Percentiles rank a stretch among this genome's conserved stretches.
These are phyloP conservation scores for Spheniscus humboldti DNA, from an alignment of 2,797 vertebrate species.

Conservation along the genomic window DNA sequence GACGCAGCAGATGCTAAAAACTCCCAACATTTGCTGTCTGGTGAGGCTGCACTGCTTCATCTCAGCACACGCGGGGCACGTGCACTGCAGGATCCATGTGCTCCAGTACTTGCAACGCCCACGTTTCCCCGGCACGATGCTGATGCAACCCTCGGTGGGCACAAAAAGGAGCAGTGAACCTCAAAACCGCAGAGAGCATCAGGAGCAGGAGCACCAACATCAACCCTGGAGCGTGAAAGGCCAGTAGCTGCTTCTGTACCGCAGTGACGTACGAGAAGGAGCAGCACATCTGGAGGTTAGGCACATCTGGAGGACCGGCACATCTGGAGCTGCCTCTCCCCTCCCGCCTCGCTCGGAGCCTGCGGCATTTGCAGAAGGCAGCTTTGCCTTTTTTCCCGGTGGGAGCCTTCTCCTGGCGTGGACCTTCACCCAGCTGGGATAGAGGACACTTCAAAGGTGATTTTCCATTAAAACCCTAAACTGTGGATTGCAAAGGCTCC, in stretches of 20 bases:
- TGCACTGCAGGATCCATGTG: not conserved
- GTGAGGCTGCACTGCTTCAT: not conserved
- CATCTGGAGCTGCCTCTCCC: not conserved
- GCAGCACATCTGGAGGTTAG: not conserved
- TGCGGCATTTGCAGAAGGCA: rapidly evolving
- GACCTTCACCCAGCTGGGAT: not conserved
- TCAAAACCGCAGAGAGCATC: not conserved
- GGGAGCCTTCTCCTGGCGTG: not conserved
- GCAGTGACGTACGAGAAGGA: not conserved
- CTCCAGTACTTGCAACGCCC: not conserved
- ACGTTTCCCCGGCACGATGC: no score
- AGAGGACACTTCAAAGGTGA: not conserved
- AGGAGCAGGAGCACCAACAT: not conserved
- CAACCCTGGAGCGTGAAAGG: not conserved
- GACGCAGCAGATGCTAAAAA: not conserved
- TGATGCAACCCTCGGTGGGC: not conserved
- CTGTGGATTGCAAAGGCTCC: not conserved
- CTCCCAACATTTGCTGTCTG: rapidly evolving
- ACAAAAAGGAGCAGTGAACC: not conserved
- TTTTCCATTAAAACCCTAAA: not conserved
- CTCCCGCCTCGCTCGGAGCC: not conserved
- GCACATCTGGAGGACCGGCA: not conserved
- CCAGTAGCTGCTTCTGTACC: not conserved
- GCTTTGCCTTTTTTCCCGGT: not conserved
- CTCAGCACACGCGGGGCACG: not conserved